Base-by-base conservation (phyloP, 2,113 vertebrate genomes). In the cat (Felis catus) region DNA sequence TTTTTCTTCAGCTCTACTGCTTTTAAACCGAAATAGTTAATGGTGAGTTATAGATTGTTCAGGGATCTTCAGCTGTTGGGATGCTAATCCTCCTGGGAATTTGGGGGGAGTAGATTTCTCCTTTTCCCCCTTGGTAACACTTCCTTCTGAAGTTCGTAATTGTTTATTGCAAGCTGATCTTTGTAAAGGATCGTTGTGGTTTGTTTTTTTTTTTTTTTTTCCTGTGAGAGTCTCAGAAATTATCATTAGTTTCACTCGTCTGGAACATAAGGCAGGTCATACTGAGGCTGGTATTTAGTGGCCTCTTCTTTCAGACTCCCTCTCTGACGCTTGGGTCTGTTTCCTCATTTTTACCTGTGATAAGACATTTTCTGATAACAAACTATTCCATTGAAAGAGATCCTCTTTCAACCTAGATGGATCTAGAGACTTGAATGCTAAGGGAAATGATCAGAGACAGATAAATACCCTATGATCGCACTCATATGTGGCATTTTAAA, bases 351-450 rank as follows among this genome's bases (percentile, higher is more conserved):
- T 91, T 81, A 70, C n/a, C 36, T 78, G 12, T 71, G 66, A 92
- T 55, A 68, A 76, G 63, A 87, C 74, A n/a, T 74, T 80, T 95
- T 63, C 80, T 71, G 15, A 93, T 94, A 95, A 90, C 16, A 71
- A 36, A 85, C 33, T 33, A 29, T 39, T 87, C n/a, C 48, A 23
- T 29, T 41, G 18, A 82, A 87, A 94, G 45, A 79, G 10, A 61
- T 73, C 73, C 71, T 74, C 41, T 74, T 27, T 25, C 73, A 45
- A 74, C 73, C 41, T 8, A 25, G 73, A 3, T 74, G 39, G 39
- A 7, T 45, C 39, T 74, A 74, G 39, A 45, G 39, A 76, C 25
- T 76, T 74, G 15, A 45, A 74, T 74, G 73, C 73, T 76, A 76
- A 76, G 73, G 45, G 23, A 76, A 76, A 27, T 15, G 27, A 13